Evolutionary conservation across 1,140 invertebrate genomes (phyloP), one percentile per base, ranked within the genome.

Genomic region (Heliconius eleuchia): DNA sequence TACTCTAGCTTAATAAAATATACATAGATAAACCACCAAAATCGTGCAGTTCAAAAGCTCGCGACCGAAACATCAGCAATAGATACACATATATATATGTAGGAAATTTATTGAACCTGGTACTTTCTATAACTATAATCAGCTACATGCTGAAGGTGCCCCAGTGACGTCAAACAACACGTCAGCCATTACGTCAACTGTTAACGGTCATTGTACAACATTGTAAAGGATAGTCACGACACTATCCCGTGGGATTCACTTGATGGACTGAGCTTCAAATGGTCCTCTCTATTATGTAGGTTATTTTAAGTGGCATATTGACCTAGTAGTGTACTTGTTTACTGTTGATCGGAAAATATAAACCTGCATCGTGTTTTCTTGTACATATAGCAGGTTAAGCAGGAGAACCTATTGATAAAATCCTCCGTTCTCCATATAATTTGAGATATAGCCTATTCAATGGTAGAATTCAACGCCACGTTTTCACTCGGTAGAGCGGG

Each of bases 221-320:
- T 66, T 66, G 60, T 66, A 66, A 27, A 66, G 60, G 60, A 66
- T 30, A 66, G 60, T 30, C 27, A 66, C 55, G 3, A 13, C 42
- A 7, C 60, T 66, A 30, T 66, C 60, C 60, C 60, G 60, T 66
- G 60, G 60, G 60, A 66, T 16, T 8, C 60, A 66, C 27, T 66
- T 30, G 60, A 66, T 66, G 13, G 60, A 66, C 27, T 27, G 27
- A 30, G 3, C 23, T 13, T 13, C 2, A 30, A 66, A 66, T 66
- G 30, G 27, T 23, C 7, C 55, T 55, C 5, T 23, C 55, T 57
- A 23, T 57, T 57, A 23, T 57, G 16, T 7, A 66, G 23, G 23
- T 23, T 27, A 27, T 66, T 66, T 66, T 13, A 27, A 57, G 13
- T 57, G 52, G 5, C 27, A 27, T 66, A 30, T 30, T 66, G 27